Evolutionary conservation across 2,113 vertebrate species (phyloP), one percentile per base, ranked within the genome.

Genomic region (Fukomys damarensis): DNA sequence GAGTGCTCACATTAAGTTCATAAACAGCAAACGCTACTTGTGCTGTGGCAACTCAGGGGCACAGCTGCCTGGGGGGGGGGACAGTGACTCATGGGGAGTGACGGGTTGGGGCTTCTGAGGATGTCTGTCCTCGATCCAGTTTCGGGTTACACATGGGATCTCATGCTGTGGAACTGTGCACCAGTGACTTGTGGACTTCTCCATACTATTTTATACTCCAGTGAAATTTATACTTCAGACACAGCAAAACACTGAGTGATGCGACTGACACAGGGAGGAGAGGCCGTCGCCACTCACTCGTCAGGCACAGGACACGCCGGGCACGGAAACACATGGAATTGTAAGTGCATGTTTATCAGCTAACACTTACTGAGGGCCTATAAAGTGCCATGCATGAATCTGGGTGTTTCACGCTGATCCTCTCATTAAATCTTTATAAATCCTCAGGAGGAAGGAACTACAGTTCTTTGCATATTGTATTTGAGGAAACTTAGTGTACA

Each of bases 221-320:
- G 1, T 28, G 41, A 19, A 54, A 32, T 1, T 14, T 77, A 43
- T n/a, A n/a, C n/a, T n/a, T 17, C 52, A 54, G 58, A 14, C 30
- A 13, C 46, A 68, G 17, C 13, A 28, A 88, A 74, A 46, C 22
- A 28, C 35, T 0, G 41, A 49, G 52, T 19, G 52, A 17, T 2
- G 7, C 11, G 43, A 22, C 1, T 3, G 26, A 26, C 43, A 24
- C 30, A 5, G 30, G 1, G 35, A 83, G 89, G 41, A 76, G 26
- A 56, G 32, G 11, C 1, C 1, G 0, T 7, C 0, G 4, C 63
- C 4, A 3, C 14, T 13, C 19, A 13, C 8, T 0, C 0, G 0
- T 2, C 1, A 2, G 7, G 59, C n/a, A 9, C 4, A 2, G 63
- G 0, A 4, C 5, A 11, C 5, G 24, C 76, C 0, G 11, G 1